Conservation (phyloP, 2,888 invertebrate genomes). For the Elegia similella region DNA sequence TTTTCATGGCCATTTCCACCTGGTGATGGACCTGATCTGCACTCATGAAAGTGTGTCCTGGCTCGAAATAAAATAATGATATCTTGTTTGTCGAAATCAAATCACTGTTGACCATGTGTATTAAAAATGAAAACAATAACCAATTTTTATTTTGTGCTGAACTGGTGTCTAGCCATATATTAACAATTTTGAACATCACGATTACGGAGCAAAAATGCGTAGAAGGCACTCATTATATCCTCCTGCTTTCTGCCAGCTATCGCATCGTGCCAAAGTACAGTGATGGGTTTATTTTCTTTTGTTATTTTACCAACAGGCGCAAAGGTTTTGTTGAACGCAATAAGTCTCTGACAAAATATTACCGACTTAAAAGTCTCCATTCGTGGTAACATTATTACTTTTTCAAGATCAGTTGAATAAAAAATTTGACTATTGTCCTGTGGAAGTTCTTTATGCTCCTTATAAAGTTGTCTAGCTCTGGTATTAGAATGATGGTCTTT, state of each 20-base stretch:
- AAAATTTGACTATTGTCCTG: slow-evolving; percentile 16
- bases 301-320: slow-evolving; percentile 26
- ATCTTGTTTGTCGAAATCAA: slow-evolving; percentile 5
- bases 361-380: slow-evolving; percentile 26
- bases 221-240: slow-evolving; percentile 24
- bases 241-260: slow-evolving; percentile 26
- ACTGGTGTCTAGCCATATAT: slow-evolving; percentile 29
- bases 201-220: slow-evolving; percentile 22
- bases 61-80: slow-evolving; percentile 6
- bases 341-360: slow-evolving; percentile 26
- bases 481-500: slow-evolving; percentile 19
- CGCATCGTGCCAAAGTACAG: slow-evolving; percentile 26
- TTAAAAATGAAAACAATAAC: slow-evolving; percentile 16
- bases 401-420: slow-evolving; percentile 24
- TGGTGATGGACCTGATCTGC: slow-evolving; percentile 10
- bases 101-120: slow-evolving; percentile 2
- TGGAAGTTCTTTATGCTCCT: slow-evolving; percentile 17
- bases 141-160: slow-evolving; percentile 31
- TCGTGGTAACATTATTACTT: slow-evolving; percentile 28
- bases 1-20: slow-evolving; percentile 9
- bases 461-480: slow-evolving; percentile 22
- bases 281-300: slow-evolving; percentile 14
- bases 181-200: slow-evolving; percentile 21
- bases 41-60: slow-evolving; percentile 10
- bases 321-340: slow-evolving; percentile 29